These are phyloP conservation scores for Drosophila paucipuncta DNA, from an alignment of 2,888 invertebrate species.

Conservation along the genomic window DNA sequence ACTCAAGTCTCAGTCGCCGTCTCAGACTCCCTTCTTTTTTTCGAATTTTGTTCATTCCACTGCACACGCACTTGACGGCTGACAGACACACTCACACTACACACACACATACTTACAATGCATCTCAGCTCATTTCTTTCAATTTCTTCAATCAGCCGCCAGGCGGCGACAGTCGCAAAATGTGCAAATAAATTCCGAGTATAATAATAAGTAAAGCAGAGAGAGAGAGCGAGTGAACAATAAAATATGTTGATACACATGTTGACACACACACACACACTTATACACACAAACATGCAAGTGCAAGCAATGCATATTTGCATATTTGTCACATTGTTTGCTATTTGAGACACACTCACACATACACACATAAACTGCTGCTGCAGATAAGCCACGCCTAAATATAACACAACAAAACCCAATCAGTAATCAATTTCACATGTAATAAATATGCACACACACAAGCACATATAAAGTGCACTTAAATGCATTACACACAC, in stretches of 20 bases:
- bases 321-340: conserved; percentile 49
- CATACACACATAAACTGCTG: conserved; percentile 4
- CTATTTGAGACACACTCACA: conserved; percentile 41
- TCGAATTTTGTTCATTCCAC: background rate
- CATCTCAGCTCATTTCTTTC: conserved; percentile 56
- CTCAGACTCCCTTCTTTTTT: conserved; percentile 14
- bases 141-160: conserved; percentile 73
- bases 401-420: conserved; percentile 35
- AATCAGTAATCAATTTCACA: conserved; percentile 41
- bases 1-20: conserved; percentile 12
- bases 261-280: conserved; percentile 17
- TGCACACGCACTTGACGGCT: conserved; percentile 54
- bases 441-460: background rate
- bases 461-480: conserved; percentile 14
- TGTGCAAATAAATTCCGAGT: conserved; percentile 27
- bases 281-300: conserved; percentile 11
- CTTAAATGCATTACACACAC: conserved; percentile 12
- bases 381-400: conserved; percentile 58
- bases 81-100: conserved; percentile 33
- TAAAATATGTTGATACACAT: conserved; percentile 16
- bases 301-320: conserved; percentile 56
- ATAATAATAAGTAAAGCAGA: conserved; percentile 45
- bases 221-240: conserved; percentile 43
- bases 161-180: conserved; percentile 45
- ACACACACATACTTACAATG: conserved; percentile 25